Evolutionary conservation across 2,113 vertebrate genomes (phyloP).

Genomic region (Camelus bactrianus): DNA sequence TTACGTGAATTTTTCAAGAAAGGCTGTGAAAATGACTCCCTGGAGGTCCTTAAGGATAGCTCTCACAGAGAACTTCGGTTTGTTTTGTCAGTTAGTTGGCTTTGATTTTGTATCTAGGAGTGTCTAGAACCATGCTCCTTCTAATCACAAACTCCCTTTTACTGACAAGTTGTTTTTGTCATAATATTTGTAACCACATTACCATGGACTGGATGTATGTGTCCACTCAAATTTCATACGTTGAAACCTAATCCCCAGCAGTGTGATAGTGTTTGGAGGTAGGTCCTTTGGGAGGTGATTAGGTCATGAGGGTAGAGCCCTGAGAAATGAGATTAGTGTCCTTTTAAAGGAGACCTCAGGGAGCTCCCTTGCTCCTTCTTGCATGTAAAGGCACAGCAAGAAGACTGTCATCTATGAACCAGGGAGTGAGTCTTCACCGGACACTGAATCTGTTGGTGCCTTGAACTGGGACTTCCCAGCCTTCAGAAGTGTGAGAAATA

Average conservation of each 20-base stretch:
- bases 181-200: neutral
- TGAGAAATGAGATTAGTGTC: neutral
- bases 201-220: neutral
- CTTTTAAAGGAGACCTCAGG: neutral
- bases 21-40: conserved; percentile 20
- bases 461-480: neutral
- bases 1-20: conserved; percentile 6
- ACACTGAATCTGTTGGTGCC: neutral
- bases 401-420: neutral
- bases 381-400: neutral
- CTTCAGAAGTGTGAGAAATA: neutral
- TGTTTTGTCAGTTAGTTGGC: neutral
- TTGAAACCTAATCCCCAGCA: neutral
- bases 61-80: neutral
- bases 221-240: neutral
- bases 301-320: neutral
- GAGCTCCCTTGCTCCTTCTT: neutral
- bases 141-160: neutral
- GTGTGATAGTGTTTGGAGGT: neutral
- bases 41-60: neutral
- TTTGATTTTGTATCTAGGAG: neutral
- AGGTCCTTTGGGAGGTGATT: neutral
- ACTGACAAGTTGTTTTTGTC: neutral
- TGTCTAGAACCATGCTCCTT: conserved; percentile 12
- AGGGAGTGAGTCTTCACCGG: neutral